These are phyloP conservation scores for Candoia aspera DNA, from an alignment of 2,113 vertebrate species.

Conservation along the genomic window DNA sequence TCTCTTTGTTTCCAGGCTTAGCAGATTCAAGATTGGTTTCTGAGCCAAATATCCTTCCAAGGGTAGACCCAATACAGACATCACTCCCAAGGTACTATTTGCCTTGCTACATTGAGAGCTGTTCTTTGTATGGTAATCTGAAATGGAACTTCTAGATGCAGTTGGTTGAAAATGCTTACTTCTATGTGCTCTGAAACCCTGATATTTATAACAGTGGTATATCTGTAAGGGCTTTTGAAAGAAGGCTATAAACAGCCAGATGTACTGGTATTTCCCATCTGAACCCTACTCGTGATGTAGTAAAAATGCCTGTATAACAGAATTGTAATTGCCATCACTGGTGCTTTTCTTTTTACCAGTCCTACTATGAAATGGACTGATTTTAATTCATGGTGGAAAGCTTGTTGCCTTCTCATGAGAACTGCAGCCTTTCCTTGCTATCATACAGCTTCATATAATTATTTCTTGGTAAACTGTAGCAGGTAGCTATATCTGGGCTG, in stretches of 20 bases:
- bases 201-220: neutral
- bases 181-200: neutral
- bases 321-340: neutral
- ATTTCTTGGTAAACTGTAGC: neutral
- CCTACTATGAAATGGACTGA: neutral
- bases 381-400: neutral
- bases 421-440: neutral
- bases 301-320: neutral
- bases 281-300: neutral
- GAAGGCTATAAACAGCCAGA: neutral
- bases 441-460: slow-evolving; percentile 11
- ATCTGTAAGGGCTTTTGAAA: neutral
- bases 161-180: neutral
- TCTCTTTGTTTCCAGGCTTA: neutral
- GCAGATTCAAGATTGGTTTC: neutral
- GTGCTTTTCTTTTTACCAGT: neutral
- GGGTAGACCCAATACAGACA: neutral
- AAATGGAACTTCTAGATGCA: neutral
- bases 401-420: neutral
- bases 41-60: neutral
- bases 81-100: neutral
- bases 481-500: neutral
- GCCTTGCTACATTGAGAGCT: neutral
- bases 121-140: neutral
- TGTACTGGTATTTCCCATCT: neutral